Base-by-base conservation (phyloP, 2,888 invertebrate genomes). In the Criorhina ranunculi region DNA sequence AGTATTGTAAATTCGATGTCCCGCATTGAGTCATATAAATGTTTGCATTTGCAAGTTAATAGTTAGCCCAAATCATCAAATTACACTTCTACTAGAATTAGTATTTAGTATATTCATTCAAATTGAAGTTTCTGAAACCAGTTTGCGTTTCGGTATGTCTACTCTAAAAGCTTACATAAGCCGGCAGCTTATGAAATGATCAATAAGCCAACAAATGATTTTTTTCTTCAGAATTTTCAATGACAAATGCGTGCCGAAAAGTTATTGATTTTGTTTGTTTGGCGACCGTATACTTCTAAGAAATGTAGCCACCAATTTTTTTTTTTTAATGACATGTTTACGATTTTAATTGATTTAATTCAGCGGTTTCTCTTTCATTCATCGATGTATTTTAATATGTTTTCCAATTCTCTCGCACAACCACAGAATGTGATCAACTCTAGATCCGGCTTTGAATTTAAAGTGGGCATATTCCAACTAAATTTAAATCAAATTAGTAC, bases 321-420 rank as follows among this genome's bases (percentile, higher is more conserved):
- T 72, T 67, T 60, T 24, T 24, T 24, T 24, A 73, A 46, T 55
- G 73, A 73, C 78, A 78, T 64, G 57, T 78, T 78, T 78, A 70
- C 62, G 57, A 70, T 46, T 67, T 80, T 67, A 67, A 73, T 80
- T 79, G 64, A 79, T 72, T 72, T 64, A 66, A 79, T 72, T 79
- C 64, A 69, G 15, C 24, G 57, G 51, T 29, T 44, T 12, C 40
- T 66, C 73, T 73, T 59, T 73, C 67, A 73, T 66, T 79, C 67
- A 73, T 66, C 73, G 72, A 73, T 79, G 42, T 79, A 66, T 62
- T 77, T 69, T 29, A 60, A 60, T 9, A 29, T 9, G 2, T 31
- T 31, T 42, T 66, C 19, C 15, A 35, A 57, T 42, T 60, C 31
- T 17, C 15, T 35, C 60, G 51, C 62, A 42, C 35, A 64, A 79